Percentiles rank a stretch among this genome's conserved stretches.
Evolutionary conservation across 2,113 vertebrate species (phyloP).

Genomic region (Eupsittula cactorum): DNA sequence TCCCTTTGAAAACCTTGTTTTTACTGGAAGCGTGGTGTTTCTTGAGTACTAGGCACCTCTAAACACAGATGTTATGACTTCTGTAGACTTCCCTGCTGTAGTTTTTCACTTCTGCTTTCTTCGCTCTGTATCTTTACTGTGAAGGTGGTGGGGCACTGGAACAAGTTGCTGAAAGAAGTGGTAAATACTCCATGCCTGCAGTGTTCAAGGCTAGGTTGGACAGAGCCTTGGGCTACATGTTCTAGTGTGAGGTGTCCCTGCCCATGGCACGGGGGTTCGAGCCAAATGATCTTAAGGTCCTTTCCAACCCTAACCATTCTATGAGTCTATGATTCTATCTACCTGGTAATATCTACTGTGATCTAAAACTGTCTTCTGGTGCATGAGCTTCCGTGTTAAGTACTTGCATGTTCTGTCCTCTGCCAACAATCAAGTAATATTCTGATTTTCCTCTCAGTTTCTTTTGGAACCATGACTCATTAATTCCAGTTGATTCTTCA

Average conservation of each 20-base stretch:
- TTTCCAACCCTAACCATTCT: neutral
- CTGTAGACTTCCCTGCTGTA: neutral
- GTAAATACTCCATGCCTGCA: neutral
- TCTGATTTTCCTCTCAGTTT: neutral
- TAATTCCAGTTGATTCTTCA: neutral
- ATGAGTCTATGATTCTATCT: neutral
- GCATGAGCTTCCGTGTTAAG: neutral
- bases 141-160: neutral
- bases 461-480: neutral
- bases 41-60: neutral
- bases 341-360: neutral
- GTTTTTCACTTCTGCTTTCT: neutral
- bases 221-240: neutral
- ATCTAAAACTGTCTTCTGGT: neutral
- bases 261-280: neutral
- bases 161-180: neutral
- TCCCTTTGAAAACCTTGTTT: neutral
- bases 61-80: neutral
- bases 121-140: rapidly evolving
- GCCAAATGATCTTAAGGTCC: neutral
- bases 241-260: neutral
- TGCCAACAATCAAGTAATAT: neutral
- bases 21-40: neutral
- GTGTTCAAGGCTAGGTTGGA: neutral
- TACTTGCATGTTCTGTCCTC: neutral